Conservation (phyloP, 1,140 invertebrate species). For the Amyelois transitella region DNA sequence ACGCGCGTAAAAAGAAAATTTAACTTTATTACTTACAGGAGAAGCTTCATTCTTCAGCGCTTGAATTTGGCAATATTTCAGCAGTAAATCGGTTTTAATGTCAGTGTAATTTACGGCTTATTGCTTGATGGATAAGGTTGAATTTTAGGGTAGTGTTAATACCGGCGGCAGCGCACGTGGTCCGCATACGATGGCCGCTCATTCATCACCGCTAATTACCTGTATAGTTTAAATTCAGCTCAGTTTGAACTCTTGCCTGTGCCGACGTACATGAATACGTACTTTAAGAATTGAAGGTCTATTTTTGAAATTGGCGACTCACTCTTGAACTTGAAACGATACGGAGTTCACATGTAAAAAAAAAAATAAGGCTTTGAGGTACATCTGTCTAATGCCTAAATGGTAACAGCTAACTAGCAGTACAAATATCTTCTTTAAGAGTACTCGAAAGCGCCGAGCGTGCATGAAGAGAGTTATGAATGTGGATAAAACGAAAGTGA, state of each 20-base stretch:
- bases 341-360: no score
- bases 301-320: background rate
- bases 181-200: conserved; percentile 1
- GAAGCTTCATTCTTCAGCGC: background rate
- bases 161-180: background rate
- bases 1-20: background rate
- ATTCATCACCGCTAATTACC: conserved; percentile 6
- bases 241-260: conserved; percentile 1
- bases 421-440: no score
- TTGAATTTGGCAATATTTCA: background rate
- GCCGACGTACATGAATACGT: background rate
- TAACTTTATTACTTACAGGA: background rate
- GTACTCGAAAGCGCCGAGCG: no score
- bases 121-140: background rate
- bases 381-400: no score
- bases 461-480: no score
- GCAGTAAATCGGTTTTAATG: background rate
- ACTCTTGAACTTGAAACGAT: background rate
- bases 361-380: no score
- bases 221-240: conserved; percentile 6
- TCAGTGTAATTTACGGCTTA: background rate
- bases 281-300: background rate
- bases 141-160: background rate
- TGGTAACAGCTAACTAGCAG: no score
- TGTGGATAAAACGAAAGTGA: no score